Percentiles rank a stretch among this genome's conserved stretches.
phyloP scores from a whole-genome alignment of 2,113 vertebrate species.

The Rhinogobius similis region DNA sequence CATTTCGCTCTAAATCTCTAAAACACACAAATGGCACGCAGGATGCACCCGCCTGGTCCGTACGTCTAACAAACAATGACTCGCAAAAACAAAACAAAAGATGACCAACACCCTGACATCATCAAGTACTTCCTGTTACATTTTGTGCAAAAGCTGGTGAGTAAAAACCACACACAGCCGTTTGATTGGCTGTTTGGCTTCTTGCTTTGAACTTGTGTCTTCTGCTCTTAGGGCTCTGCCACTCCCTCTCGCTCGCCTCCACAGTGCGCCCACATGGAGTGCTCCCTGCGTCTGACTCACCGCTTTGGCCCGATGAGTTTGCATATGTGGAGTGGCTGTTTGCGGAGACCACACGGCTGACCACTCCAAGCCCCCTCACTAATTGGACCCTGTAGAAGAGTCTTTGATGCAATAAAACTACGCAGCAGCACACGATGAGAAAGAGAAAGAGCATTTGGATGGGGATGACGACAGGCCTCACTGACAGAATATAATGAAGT shows the following conservation, averaged over 20 bases:
- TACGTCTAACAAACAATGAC: not conserved
- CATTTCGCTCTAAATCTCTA: not conserved
- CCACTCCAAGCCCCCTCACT: conserved; percentile 17
- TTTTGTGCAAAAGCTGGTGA: conserved; percentile 24
- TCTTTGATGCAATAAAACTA: not conserved
- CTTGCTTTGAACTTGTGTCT: conserved; percentile 22
- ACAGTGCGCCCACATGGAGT: conserved; percentile 42
- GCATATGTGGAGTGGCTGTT: conserved; percentile 34
- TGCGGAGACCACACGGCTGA: conserved; percentile 28
- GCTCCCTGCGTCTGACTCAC: conserved; percentile 56
- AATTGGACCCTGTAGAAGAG: not conserved
- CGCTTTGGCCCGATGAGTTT: conserved; percentile 17
- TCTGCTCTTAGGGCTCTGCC: conserved; percentile 3
- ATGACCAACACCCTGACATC: not conserved
- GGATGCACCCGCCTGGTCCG: not conserved
- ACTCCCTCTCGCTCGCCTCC: conserved; percentile 9
- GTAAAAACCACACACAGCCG: conserved; percentile 11
- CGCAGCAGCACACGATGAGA: not conserved
- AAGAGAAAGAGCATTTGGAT: conserved; percentile 3
- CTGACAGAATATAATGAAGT: not conserved
- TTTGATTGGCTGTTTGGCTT: conserved; percentile 18
- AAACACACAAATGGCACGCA: not conserved
- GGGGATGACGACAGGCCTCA: not conserved
- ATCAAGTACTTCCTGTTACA: not conserved
- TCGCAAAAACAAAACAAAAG: conserved; percentile 6